Percentiles rank a stretch among this genome's conserved stretches.
Evolutionary conservation across 2,797 vertebrate species (phyloP).

Genomic region (Odontamblyopus lacepedii): DNA sequence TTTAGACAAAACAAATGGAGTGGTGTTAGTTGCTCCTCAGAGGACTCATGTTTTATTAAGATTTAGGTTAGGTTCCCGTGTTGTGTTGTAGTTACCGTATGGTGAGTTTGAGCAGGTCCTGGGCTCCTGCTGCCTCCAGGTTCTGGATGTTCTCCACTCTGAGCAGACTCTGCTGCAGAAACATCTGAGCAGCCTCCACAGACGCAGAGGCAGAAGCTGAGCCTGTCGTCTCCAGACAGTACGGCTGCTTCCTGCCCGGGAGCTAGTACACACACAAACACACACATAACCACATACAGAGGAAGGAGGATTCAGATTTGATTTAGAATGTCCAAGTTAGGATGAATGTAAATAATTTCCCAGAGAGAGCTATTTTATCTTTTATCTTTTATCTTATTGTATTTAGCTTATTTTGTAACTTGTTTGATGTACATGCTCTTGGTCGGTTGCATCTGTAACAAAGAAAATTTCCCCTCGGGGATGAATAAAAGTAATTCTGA

Average conservation of each 20-base stretch:
- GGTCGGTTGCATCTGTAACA: no score
- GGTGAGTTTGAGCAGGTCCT: conserved; percentile 92
- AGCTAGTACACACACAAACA: conserved; percentile 71
- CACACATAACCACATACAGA: conserved; percentile 9
- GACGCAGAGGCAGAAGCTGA: conserved; percentile 55
- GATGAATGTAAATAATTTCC: no score
- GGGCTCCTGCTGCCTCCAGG: conserved; percentile 87
- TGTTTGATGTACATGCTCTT: no score
- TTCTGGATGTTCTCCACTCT: conserved; percentile 90
- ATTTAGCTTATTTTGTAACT: no score
- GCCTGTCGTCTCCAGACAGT: conserved; percentile 64
- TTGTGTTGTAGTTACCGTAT: conserved; percentile 80
- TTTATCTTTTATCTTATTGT: no score
- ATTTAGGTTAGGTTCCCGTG: background rate
- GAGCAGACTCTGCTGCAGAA: conserved; percentile 91
- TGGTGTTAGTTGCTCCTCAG: background rate
- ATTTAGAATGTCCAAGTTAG: no score
- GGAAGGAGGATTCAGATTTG: no score
- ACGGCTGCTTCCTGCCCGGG: conserved; percentile 86
- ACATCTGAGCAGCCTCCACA: conserved; percentile 91
- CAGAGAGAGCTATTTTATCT: no score
- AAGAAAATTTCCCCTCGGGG: no score
- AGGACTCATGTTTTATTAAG: background rate
- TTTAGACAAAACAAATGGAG: no score
- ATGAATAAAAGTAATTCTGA: no score